A percentile compares a stretch with the other conserved stretches of the same genome.
Conservation (phyloP, 1,140 invertebrate species). For the Fopius arisanus region DNA sequence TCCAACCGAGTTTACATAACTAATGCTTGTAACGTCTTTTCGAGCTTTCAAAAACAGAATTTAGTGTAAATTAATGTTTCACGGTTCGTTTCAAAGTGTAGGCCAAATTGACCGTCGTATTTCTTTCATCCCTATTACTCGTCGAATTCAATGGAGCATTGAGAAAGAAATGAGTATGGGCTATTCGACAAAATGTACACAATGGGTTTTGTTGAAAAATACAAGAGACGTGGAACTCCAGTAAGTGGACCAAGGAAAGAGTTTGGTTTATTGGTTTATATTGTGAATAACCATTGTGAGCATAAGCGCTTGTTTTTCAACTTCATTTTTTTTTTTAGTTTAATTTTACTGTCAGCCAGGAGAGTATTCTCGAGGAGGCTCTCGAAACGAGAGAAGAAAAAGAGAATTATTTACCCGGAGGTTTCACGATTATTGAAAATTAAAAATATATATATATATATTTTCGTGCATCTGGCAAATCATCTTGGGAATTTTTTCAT, state of each 20-base stretch:
- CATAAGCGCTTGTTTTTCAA: no score
- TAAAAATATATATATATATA: no score
- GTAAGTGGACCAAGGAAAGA: not conserved
- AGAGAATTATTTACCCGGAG: no score
- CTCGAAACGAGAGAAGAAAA: no score
- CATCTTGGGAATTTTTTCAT: no score
- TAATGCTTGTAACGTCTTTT: not conserved
- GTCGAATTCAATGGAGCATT: not conserved
- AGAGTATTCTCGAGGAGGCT: no score
- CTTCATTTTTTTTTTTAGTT: no score
- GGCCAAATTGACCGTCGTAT: not conserved
- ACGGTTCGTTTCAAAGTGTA: not conserved
- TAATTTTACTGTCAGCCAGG: no score
- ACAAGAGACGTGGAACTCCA: not conserved
- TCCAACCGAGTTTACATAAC: not conserved
- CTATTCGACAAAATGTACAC: not conserved
- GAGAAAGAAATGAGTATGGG: constrained; percentile 1
- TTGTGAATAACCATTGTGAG: not conserved
- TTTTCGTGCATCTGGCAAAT: no score
- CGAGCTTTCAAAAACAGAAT: not conserved
- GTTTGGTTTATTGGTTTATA: not conserved
- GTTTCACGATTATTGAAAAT: no score
- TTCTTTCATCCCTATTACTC: constrained; percentile 20
- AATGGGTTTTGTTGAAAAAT: not conserved
- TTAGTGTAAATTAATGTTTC: not conserved